phyloP scores from a whole-genome alignment of 2,113 vertebrate genomes.

The Tragelaphus buxtoni region DNA sequence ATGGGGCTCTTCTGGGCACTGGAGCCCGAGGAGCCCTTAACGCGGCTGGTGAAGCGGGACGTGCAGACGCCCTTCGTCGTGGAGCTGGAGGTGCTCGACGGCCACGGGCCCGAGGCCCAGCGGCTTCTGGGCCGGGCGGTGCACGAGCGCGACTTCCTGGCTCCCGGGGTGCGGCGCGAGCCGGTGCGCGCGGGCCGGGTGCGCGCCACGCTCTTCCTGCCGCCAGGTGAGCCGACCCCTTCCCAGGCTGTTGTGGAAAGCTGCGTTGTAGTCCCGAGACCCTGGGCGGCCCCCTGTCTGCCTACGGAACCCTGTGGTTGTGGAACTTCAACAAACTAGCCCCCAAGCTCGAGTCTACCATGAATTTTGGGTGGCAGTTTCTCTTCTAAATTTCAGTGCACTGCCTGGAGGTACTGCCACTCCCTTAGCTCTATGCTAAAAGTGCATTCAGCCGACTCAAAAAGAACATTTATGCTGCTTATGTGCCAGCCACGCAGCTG shows the following conservation, averaged over 20 bases:
- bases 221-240: slow-evolving; percentile 60
- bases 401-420: background rate
- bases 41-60: slow-evolving; percentile 70
- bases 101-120: background rate
- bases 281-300: background rate
- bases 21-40: slow-evolving; percentile 21
- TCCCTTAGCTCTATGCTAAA: background rate
- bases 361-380: background rate
- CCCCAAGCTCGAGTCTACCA: background rate
- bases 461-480: background rate
- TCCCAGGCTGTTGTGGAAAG: background rate
- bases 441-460: background rate
- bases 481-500: background rate
- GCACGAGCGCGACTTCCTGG: slow-evolving; percentile 77
- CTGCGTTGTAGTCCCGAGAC: accelerated
- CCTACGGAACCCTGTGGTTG: background rate
- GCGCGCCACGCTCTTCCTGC: slow-evolving; percentile 78
- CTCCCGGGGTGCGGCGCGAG: slow-evolving; percentile 65
- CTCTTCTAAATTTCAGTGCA: background rate
- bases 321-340: background rate
- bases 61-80: slow-evolving; percentile 64
- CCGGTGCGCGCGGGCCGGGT: slow-evolving; percentile 75
- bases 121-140: slow-evolving; percentile 45
- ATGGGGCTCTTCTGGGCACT: slow-evolving; percentile 80
- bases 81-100: slow-evolving; percentile 72